Base-by-base conservation (phyloP, 1,140 invertebrate genomes). In the Oncopodura yosiiana region DNA sequence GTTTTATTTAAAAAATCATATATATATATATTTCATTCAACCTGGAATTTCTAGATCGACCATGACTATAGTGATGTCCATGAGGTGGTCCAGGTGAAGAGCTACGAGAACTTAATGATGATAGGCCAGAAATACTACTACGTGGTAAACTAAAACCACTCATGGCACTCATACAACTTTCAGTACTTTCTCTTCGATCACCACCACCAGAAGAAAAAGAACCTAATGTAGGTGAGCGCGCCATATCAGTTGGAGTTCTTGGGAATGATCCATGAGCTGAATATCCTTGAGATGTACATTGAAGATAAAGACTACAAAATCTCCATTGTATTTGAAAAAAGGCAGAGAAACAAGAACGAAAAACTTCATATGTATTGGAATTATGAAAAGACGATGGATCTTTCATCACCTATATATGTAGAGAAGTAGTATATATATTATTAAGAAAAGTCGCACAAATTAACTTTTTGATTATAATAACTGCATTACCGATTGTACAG, bases 311-410 rank as follows among this genome's bases (percentile, higher is more conserved):
- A 4, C 54, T 49, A 50, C 61, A 63, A 50, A 63, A 63, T 29
- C 61, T 42, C 61, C 61, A 63, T 39, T 63, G 61, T 29, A 63
- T 63, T 63, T 64, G 62, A 46, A 64, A 64, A 45, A 64, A 64
- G 38, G 62, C 62, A 37, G 62, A 64, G 36, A 64, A 64, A 52
- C 62, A 64, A n/a, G 58, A 61, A 23, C 62, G 58, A 61, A 64
- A 60, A 48, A 64, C 62, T 43, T 64, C 62, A 38, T 60, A 64
- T 16, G 62, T 58, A 32, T 45, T 58, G 24, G 29, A 48, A 27
- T 55, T 56, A 29, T 58, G 53, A 29, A 61, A 58, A 18, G 53
- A 21, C 14, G 45, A 37, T 18, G 62, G 62, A 56, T 64, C 62
- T 38, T 61, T 60, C n/a, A n/a, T n/a, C n/a, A n/a, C n/a, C n/a